phyloP scores from a whole-genome alignment of 2,797 vertebrate species.

The Uromys caudimaculatus region DNA sequence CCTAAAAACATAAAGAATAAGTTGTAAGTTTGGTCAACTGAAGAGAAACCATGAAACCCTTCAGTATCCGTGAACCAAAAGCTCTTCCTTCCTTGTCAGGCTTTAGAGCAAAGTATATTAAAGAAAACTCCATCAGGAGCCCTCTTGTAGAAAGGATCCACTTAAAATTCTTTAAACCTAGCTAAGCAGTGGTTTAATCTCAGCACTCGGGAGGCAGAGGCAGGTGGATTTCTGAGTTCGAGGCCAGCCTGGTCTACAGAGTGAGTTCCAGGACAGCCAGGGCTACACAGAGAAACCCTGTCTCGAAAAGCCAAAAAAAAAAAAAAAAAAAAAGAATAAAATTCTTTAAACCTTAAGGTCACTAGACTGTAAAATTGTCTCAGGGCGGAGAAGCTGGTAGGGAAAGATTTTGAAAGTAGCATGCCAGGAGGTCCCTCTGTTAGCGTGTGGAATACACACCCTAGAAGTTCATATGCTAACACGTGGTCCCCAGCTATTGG shows the following conservation, averaged over 20 bases:
- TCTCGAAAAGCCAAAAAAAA: too few species aligned
- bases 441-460: not conserved
- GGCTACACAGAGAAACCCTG: too few species aligned
- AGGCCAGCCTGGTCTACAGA: too few species aligned
- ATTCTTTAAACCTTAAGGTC: not conserved
- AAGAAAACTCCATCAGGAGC: not conserved
- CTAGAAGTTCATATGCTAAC: not conserved
- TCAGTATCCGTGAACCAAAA: not conserved
- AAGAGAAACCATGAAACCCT: not conserved
- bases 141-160: not conserved
- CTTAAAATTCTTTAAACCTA: not conserved
- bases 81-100: not conserved
- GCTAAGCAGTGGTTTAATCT: too few species aligned
- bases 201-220: too few species aligned
- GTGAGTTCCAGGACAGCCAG: too few species aligned
- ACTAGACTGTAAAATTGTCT: not conserved
- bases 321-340: too few species aligned
- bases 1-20: not conserved
- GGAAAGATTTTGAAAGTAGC: not conserved
- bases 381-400: not conserved
- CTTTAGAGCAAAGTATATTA: not conserved
- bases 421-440: not conserved
- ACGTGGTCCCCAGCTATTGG: not conserved
- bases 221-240: too few species aligned
- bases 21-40: not conserved